Evolutionary conservation across 1,140 invertebrate species (phyloP).

Genomic region (Aradophagus sp.): DNA sequence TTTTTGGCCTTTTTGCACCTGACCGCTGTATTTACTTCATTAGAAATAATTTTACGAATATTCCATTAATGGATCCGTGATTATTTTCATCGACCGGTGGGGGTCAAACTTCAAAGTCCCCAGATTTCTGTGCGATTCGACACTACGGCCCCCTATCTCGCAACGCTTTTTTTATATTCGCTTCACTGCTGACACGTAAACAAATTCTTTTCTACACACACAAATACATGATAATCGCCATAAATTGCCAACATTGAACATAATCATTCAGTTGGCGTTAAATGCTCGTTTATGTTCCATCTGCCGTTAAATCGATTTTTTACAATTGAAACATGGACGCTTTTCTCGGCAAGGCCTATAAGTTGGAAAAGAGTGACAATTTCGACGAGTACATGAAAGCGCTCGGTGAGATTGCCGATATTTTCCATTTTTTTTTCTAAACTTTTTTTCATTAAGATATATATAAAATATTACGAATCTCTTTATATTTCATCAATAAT

Average conservation of each 20-base stretch:
- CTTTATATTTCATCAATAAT: no score
- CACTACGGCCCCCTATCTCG: no score
- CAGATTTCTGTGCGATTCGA: constrained; percentile 29
- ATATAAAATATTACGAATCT: background rate
- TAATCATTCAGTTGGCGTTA: constrained; percentile 29
- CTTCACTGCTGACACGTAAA: constrained; percentile 30
- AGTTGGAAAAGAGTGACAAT: constrained; percentile 83
- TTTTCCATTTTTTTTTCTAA: constrained; percentile 13
- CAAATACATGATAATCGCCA: constrained; percentile 9
- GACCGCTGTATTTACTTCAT: no score
- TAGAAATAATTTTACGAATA: no score
- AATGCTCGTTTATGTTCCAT: constrained; percentile 3
- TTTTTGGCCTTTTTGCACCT: no score
- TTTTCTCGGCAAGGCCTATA: constrained; percentile 83
- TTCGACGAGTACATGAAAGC: constrained; percentile 93
- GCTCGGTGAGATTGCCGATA: constrained; percentile 85
- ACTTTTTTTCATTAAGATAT: background rate
- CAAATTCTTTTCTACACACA: constrained; percentile 8
- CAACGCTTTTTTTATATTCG: constrained; percentile 27
- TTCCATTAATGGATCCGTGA: no score
- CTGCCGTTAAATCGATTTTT: background rate
- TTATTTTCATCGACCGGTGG: no score
- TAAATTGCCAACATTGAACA: constrained; percentile 22
- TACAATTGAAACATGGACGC: constrained; percentile 41
- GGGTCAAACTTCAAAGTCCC: constrained; percentile 54